Conservation (phyloP, 2,888 invertebrate species). For the Dynastes grantii region DNA sequence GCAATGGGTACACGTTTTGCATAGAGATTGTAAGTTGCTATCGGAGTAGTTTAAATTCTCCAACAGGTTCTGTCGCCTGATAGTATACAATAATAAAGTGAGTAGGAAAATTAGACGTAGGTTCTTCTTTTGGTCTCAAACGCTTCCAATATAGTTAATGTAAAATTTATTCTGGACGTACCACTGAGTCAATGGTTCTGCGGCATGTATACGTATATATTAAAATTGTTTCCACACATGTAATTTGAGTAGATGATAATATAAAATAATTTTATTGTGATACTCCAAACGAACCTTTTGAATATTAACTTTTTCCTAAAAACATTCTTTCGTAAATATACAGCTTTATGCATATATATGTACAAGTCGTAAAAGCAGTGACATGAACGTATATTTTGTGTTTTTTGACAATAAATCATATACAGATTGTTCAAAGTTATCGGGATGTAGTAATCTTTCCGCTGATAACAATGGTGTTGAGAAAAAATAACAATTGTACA, state of each 20-base stretch:
- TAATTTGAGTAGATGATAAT: background rate
- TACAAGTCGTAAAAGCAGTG: background rate
- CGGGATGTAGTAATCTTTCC: background rate
- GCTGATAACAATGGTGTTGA: too few species aligned
- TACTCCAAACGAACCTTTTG: background rate
- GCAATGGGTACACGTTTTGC: slow-evolving; percentile 17
- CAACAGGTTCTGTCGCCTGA: background rate
- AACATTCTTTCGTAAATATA: background rate
- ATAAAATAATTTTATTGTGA: slow-evolving; percentile 12
- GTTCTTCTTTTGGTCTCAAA: background rate
- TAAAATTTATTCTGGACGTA: background rate
- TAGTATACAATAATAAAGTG: background rate
- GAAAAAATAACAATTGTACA: too few species aligned
- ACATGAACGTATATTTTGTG: background rate
- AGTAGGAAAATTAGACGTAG: background rate
- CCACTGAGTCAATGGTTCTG: background rate
- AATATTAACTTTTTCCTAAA: background rate
- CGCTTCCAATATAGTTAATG: background rate
- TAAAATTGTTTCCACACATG: background rate
- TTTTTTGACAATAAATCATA: background rate
- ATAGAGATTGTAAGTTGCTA: slow-evolving; percentile 1
- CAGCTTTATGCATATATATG: background rate
- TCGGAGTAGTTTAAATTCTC: background rate
- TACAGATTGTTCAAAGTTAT: background rate
- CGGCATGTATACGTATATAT: background rate